Evolutionary conservation across 1,140 invertebrate species (phyloP).

Genomic region (Drosophila elegans): DNA sequence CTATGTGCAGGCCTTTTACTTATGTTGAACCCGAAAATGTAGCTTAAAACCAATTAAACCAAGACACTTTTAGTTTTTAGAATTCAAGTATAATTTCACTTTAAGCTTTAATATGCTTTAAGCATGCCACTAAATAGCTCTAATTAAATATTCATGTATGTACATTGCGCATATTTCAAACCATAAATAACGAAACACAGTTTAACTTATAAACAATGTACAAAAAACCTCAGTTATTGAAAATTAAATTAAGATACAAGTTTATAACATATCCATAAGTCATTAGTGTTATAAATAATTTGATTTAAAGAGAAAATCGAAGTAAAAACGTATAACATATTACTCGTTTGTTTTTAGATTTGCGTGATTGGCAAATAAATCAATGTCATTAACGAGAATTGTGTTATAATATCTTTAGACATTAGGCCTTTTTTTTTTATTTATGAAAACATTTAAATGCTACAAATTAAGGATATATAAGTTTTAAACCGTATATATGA

Average conservation of each 20-base stretch:
- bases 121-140: neutral
- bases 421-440: no score
- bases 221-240: neutral
- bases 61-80: neutral
- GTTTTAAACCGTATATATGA: no score
- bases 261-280: neutral
- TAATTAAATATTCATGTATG: slow-evolving; percentile 1
- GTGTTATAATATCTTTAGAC: no score
- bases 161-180: neutral
- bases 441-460: no score
- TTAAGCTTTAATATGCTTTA: slow-evolving; percentile 1
- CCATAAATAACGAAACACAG: neutral
- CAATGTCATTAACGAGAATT: no score
- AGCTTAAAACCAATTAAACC: neutral
- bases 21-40: neutral
- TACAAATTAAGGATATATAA: no score
- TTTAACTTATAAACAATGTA: slow-evolving; percentile 2
- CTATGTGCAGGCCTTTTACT: neutral
- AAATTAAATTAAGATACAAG: slow-evolving; percentile 1
- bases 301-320: no score
- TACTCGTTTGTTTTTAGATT: no score
- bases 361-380: no score
- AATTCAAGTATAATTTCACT: slow-evolving; percentile 3
- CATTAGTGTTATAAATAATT: no score
- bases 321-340: no score